Conservation (phyloP, 2,888 invertebrate genomes). For the Coelopa pilipes region DNA sequence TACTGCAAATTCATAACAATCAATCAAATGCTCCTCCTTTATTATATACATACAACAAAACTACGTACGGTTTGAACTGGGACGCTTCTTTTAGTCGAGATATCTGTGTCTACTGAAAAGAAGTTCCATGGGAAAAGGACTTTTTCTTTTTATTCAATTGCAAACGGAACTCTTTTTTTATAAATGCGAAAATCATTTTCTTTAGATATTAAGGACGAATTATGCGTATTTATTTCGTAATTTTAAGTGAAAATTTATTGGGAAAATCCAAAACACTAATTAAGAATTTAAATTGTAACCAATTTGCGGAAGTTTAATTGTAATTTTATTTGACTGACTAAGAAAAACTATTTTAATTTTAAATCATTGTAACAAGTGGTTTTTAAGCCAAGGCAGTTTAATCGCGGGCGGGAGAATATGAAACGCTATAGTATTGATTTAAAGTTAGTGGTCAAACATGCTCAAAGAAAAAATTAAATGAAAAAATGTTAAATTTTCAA, state of each 20-base stretch:
- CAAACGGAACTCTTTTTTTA: background rate
- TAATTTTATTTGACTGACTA: constrained; percentile 18
- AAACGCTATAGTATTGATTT: too few species aligned
- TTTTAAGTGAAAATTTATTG: constrained; percentile 22
- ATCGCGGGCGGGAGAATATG: too few species aligned
- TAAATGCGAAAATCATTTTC: background rate
- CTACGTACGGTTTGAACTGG: constrained; percentile 24
- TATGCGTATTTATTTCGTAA: constrained; percentile 56
- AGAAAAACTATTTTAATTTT: background rate
- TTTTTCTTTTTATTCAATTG: background rate
- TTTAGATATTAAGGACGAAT: constrained; percentile 50
- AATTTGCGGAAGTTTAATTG: constrained; percentile 10
- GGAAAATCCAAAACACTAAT: background rate
- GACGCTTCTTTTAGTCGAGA: constrained; percentile 7
- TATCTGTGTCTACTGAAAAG: background rate
- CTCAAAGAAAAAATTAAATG: background rate
- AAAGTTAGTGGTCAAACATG: background rate
- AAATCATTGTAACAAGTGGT: background rate
- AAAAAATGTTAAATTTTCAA: too few species aligned
- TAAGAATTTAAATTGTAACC: constrained; percentile 20
- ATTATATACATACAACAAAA: constrained; percentile 21
- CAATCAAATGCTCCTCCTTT: constrained; percentile 26
- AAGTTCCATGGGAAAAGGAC: too few species aligned
- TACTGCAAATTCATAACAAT: constrained; percentile 32
- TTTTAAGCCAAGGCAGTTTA: background rate